Base-by-base conservation (phyloP, 2,113 vertebrate genomes). In the Colaptes auratus region DNA sequence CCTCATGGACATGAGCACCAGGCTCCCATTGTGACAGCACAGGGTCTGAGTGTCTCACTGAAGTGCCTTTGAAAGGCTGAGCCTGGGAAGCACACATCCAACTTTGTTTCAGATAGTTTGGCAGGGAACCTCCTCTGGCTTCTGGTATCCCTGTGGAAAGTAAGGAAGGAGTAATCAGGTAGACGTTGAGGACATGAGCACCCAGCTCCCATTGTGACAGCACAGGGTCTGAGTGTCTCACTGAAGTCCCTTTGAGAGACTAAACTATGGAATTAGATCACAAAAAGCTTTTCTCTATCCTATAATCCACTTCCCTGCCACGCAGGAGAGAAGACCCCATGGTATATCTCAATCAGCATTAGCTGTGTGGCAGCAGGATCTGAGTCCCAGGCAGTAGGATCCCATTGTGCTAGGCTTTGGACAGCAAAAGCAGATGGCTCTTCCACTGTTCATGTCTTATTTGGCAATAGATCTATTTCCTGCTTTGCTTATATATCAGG, bases 131-230 rank as follows among this genome's bases (percentile, higher is more conserved):
- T 64, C 8, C 70, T 88, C 50, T 89, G 46, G 17, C 15, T 44
- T 15, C 42, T 44, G 42, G 18, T 30, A 64, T 67, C 19, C 9
- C 31, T 33, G 1, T 48, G 53, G 58, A 70, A 72, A 61, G 7
- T 0, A 0, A 44, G 27, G 15, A 25, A 35, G 30, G 25, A 82
- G 33, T 12, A 12, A 36, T 39, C 5, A 5, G 24, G 39, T 27
- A 25, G 20, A 15, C 20, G 19, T 3, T 0, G 2, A 23, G 24
- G 19, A 42, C 42, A 44, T 44, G 42, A 44, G 16, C 42, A 44
- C 42, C 15, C 42, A 44, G 42, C 42, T 44, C 42, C 42, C 42
- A 44, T 44, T 5, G 2, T 30, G 56, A 36, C 19, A 86, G 13
- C n/a, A 16, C 2, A 0, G 9, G 28, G 4, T 48, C 52, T 86